Base-by-base conservation (phyloP, 23 tunicate genomes). In the Corella eumyota region DNA sequence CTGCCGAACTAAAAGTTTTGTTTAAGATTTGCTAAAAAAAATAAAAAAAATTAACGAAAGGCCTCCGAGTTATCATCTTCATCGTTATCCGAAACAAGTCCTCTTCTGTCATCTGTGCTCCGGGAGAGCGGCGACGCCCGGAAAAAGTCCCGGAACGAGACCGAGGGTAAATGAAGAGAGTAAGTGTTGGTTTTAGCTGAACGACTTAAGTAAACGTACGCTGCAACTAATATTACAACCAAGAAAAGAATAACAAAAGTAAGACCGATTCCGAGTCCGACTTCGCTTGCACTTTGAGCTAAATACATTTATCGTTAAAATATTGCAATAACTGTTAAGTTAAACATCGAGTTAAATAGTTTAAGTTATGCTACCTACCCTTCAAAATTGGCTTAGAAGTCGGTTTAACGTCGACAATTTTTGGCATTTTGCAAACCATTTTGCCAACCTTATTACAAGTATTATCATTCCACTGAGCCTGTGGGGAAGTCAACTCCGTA, bases 391-490 rank as follows among this genome's bases (percentile, higher is more conserved):
- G n/a, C n/a, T 13, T 60, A 13, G 29, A 21, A 6, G 23, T 37
- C 23, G 53, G 38, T 37, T 37, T 32, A 15, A 4, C 19, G 6
- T 36, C 45, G 26, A 47, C 34, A 19, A 55, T 23, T 40, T 71
- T 71, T 54, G 94, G 94, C 49, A 25, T 84, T 45, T 75, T 75
- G 46, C 94, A 84, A 22, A 84, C 94, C 2, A 78, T 54, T n/a
- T 69, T 63, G 48, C 94, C 94, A 44, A 78, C 56, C 55, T 64
- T 84, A 65, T 64, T 84, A 60, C 94, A 84, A 48, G 53, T 67
- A 26, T 72, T 84, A 36, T 84, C 83, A 25, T 64, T 50, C 94
- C 94, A 84, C 34, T 63, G 35, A 19, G 77, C 78, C 3, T 50
- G 51, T 15, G 73, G 30, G 0, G 69, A 62, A 20, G 67, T 59